A percentile compares a stretch with the other conserved stretches of the same genome.
These are phyloP conservation scores for Montipora capitata DNA, from an alignment of 92 coral and sea anemone genomes.

Conservation along the genomic window DNA sequence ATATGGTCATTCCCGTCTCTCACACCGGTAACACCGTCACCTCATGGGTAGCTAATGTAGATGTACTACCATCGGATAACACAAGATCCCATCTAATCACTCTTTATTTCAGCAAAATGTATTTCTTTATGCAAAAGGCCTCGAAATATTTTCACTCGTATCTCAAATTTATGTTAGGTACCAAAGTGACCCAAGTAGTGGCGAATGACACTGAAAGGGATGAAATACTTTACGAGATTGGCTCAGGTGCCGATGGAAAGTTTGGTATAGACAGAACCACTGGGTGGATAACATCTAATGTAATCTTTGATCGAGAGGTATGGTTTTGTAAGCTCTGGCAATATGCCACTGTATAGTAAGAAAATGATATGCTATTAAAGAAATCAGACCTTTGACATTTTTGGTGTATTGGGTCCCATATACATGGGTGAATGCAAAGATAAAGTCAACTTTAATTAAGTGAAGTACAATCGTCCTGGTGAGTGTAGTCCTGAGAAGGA, in stretches of 20 bases:
- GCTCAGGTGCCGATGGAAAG: conserved; percentile 77
- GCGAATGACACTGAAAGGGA: conserved; percentile 83
- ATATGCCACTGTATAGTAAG: no score
- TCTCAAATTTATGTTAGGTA: conserved; percentile 59
- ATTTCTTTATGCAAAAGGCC: no score
- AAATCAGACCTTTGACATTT: no score
- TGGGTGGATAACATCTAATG: conserved; percentile 89
- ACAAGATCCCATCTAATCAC: not conserved
- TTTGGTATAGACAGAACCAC: conserved; percentile 85
- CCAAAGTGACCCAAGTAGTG: conserved; percentile 77
- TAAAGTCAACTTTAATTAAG: no score
- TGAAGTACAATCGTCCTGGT: no score
- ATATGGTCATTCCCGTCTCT: not conserved
- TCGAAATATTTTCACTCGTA: no score
- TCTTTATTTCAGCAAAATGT: not conserved
- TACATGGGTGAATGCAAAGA: no score
- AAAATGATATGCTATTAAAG: no score
- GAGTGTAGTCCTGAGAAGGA: no score
- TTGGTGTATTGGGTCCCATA: no score
- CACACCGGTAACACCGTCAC: not conserved
- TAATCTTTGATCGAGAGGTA: conserved; percentile 89
- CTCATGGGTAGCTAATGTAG: not conserved
- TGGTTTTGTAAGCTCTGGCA: not conserved
- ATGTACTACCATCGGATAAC: not conserved
- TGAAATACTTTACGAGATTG: conserved; percentile 82